phyloP scores from a whole-genome alignment of 2,888 invertebrate species.

The Tetramorium bicarinatum region DNA sequence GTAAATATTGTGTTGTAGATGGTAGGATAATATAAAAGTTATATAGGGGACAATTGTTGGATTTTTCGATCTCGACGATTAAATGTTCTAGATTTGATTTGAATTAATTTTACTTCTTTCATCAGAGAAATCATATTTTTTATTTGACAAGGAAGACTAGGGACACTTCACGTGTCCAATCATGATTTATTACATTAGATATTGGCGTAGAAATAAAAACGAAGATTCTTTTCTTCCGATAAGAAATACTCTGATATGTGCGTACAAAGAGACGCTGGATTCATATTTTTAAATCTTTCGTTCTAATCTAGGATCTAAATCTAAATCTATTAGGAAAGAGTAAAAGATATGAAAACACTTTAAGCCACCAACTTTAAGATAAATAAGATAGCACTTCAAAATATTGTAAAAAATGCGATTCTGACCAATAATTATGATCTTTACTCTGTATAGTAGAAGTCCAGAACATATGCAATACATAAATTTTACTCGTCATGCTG shows the following conservation, averaged over 20 bases:
- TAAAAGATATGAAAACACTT: neutral
- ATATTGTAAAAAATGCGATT: neutral
- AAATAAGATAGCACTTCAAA: neutral
- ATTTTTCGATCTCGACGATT: neutral
- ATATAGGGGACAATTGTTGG: neutral
- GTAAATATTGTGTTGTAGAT: neutral
- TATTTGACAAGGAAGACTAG: neutral
- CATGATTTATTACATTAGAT: neutral
- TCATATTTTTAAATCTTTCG: neutral
- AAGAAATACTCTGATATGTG: neutral
- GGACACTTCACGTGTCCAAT: neutral
- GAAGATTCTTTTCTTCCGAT: neutral
- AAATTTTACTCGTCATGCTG: conserved; percentile 8
- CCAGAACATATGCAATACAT: neutral
- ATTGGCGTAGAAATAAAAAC: neutral
- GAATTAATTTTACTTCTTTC: neutral
- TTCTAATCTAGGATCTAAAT: too few species aligned
- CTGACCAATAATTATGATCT: neutral
- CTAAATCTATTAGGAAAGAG: neutral
- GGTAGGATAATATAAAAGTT: neutral
- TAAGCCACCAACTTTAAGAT: neutral
- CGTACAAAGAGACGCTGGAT: neutral
- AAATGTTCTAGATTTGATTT: neutral
- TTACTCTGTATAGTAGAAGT: neutral
- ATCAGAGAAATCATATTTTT: neutral